phyloP scores from a whole-genome alignment of 2,888 invertebrate genomes.

The Aethes cnicana region DNA sequence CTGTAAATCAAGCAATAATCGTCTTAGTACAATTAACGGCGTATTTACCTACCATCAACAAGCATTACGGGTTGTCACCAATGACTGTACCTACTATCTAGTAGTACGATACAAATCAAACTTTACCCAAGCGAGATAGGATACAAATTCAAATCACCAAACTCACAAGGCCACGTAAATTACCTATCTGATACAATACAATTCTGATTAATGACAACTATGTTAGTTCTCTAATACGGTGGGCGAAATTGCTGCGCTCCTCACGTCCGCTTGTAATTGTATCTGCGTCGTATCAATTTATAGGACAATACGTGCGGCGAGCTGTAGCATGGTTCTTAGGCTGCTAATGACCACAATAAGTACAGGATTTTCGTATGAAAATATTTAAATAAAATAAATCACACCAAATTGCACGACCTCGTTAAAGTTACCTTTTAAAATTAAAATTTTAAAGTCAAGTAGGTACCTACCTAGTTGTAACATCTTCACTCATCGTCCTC shows the following conservation, averaged over 20 bases:
- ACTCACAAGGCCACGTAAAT: too few species aligned
- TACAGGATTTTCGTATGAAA: too few species aligned
- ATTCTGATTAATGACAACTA: conserved; percentile 31
- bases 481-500: not conserved
- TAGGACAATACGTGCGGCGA: not conserved
- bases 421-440: too few species aligned
- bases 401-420: too few species aligned
- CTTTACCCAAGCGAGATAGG: not conserved
- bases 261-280: conserved; percentile 1
- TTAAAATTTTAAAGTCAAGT: too few species aligned
- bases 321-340: not conserved
- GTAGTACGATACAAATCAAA: conserved; percentile 5
- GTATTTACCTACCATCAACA: conserved; percentile 29
- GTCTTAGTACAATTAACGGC: conserved; percentile 28
- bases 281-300: not conserved
- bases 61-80: conserved; percentile 26
- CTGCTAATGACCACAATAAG: not conserved
- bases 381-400: too few species aligned
- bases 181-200: conserved; percentile 29
- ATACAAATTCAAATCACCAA: not conserved
- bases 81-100: conserved; percentile 13
- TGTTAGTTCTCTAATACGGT: conserved; percentile 22
- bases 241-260: conserved; percentile 13
- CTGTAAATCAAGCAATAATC: conserved; percentile 32
- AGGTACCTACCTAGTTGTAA: not conserved